A percentile compares a stretch with the other conserved stretches of the same genome.
These are phyloP conservation scores for Mesorhabditis belari DNA, from an alignment of 2,888 invertebrate genomes.

Conservation along the genomic window DNA sequence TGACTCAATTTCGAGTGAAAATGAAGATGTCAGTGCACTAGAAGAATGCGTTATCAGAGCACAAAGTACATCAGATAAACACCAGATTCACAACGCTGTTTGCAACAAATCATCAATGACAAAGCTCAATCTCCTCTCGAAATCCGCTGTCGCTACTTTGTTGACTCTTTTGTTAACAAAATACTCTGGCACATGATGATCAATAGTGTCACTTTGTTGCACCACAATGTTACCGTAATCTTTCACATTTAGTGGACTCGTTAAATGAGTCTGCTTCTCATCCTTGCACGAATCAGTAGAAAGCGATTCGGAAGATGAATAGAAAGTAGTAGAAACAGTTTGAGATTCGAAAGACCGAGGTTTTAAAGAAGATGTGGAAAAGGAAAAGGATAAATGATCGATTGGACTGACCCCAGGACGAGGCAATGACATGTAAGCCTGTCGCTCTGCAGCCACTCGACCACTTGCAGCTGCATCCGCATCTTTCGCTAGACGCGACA, in stretches of 20 bases:
- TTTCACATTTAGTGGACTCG: no score
- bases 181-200: not conserved
- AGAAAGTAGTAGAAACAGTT: slow-evolving; percentile 2
- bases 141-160: slow-evolving; percentile 13
- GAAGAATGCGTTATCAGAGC: no score
- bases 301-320: not conserved
- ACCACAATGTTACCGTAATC: no score
- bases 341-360: slow-evolving; percentile 13
- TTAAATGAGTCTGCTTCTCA: no score
- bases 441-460: slow-evolving; percentile 61
- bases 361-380: no score
- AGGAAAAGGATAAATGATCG: no score
- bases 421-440: slow-evolving; percentile 85
- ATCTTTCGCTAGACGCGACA: slow-evolving; percentile 61
- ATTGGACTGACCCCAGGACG: slow-evolving; percentile 88
- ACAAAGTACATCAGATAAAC: no score
- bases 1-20: no score
- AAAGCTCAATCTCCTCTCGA: slow-evolving; percentile 44
- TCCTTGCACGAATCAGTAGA: not conserved
- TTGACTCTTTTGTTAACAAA: no score
- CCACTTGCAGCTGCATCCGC: slow-evolving; percentile 51
- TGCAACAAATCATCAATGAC: no score
- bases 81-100: no score
- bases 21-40: no score
- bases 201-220: not conserved